Evolutionary conservation across 2,888 invertebrate genomes (phyloP).

Genomic region (Chironomus tentans): DNA sequence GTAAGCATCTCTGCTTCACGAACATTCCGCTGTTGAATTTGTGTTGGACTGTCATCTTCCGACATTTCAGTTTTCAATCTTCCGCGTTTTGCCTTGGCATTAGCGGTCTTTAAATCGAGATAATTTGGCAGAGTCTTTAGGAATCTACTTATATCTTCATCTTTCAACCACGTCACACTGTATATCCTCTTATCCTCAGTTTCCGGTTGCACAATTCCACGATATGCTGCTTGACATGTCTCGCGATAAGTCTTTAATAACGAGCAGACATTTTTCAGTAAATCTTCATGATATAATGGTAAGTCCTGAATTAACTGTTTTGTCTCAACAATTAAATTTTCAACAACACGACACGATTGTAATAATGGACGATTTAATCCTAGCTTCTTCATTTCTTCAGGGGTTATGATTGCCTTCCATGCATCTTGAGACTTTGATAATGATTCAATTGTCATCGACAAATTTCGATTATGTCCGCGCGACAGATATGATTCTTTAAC

Average conservation of each 20-base stretch:
- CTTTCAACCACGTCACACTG: slow-evolving; percentile 83
- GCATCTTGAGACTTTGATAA: slow-evolving; percentile 67
- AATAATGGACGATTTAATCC: slow-evolving; percentile 54
- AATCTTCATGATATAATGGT: slow-evolving; percentile 64
- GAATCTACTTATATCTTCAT: slow-evolving; percentile 89
- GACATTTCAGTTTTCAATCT: slow-evolving; percentile 42
- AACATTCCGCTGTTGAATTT: slow-evolving; percentile 66
- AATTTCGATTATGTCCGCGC: slow-evolving; percentile 53
- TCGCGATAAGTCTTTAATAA: slow-evolving; percentile 63
- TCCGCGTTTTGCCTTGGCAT: slow-evolving; percentile 31
- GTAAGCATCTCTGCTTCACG: slow-evolving; percentile 91
- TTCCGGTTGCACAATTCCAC: slow-evolving; percentile 66
- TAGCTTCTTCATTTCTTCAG: slow-evolving; percentile 56
- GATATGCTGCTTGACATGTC: slow-evolving; percentile 63
- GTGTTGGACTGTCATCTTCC: slow-evolving; percentile 69
- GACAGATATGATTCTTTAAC: slow-evolving; percentile 79
- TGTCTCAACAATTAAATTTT: slow-evolving; percentile 53
- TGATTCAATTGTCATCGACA: slow-evolving; percentile 50
- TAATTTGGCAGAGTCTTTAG: slow-evolving; percentile 80
- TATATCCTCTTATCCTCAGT: slow-evolving; percentile 69
- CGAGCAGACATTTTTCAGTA: slow-evolving; percentile 61
- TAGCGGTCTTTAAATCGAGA: slow-evolving; percentile 52
- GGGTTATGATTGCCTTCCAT: slow-evolving; percentile 65
- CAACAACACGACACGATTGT: slow-evolving; percentile 64
- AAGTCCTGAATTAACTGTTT: slow-evolving; percentile 58